Evolutionary conservation across 2,113 vertebrate genomes (phyloP).

Genomic region (Agelaius tricolor): DNA sequence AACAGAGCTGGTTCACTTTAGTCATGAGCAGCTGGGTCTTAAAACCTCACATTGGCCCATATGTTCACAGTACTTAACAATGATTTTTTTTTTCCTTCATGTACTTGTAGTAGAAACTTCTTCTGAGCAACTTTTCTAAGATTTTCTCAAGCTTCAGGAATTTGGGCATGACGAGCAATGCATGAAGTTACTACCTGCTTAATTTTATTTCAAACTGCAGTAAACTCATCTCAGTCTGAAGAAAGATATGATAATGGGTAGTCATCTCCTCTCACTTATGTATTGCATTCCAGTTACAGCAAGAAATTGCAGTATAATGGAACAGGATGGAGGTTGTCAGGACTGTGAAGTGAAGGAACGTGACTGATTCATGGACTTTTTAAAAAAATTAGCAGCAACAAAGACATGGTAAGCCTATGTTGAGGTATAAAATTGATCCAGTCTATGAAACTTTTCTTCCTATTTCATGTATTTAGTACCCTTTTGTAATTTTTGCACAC

Average conservation of each 20-base stretch:
- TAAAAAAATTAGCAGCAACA: not conserved
- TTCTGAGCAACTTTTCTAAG: not conserved
- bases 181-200: not conserved
- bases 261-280: not conserved
- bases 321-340: not conserved
- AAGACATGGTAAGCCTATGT: not conserved
- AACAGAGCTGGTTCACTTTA: not conserved
- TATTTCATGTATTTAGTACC: not conserved
- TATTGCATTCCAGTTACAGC: not conserved
- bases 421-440: not conserved
- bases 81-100: not conserved
- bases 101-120: not conserved
- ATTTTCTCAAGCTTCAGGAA: not conserved
- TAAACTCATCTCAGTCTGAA: not conserved
- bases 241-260: not conserved
- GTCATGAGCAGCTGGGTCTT: not conserved
- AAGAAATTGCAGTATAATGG: constrained; percentile 9
- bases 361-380: not conserved
- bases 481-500: not conserved
- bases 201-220: not conserved
- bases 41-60: not conserved
- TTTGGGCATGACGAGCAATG: not conserved
- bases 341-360: not conserved
- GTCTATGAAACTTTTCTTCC: not conserved
- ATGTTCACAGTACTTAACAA: not conserved